A percentile compares a stretch with the other conserved stretches of the same genome.
Evolutionary conservation across 92 coral and sea anemone species (phyloP).

Genomic region (Siderastrea radians): DNA sequence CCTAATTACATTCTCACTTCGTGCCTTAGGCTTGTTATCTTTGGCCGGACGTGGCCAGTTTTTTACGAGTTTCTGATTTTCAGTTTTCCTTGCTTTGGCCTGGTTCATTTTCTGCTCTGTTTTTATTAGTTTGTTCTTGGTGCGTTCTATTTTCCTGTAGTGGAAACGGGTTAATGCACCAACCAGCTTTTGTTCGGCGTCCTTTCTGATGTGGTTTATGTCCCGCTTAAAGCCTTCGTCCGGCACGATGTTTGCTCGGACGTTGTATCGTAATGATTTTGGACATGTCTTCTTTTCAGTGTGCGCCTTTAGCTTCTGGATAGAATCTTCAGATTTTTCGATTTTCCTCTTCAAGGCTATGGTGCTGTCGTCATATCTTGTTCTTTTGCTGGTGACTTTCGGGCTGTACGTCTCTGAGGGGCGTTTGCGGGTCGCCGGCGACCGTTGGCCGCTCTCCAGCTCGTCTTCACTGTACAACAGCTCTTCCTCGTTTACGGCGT

Average conservation of each 20-base stretch:
- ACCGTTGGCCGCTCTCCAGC: constrained; percentile 5
- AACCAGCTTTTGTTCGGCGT: neutral
- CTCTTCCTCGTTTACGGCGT: constrained; percentile 4
- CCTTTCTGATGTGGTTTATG: neutral
- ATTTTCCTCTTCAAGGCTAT: constrained; percentile 3
- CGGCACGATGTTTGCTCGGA: neutral
- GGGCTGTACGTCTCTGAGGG: constrained; percentile 4
- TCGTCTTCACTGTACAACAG: constrained; percentile 7
- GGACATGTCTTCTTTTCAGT: neutral
- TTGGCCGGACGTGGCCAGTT: no score
- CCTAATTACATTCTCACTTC: no score
- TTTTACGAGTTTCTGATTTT: no score
- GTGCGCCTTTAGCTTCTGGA: neutral
- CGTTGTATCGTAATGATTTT: neutral
- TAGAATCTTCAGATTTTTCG: neutral
- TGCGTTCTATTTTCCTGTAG: no score
- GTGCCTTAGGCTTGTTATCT: no score
- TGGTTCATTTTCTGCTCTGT: no score
- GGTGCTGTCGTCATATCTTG: constrained; percentile 7
- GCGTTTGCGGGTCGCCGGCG: neutral
- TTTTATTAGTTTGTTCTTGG: no score
- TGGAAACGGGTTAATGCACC: no score
- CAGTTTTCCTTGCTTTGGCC: no score
- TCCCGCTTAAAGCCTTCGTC: neutral
- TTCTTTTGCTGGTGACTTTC: constrained; percentile 5